Conservation (phyloP, 2,888 invertebrate genomes). For the Drosophila pseudotakahashii region DNA sequence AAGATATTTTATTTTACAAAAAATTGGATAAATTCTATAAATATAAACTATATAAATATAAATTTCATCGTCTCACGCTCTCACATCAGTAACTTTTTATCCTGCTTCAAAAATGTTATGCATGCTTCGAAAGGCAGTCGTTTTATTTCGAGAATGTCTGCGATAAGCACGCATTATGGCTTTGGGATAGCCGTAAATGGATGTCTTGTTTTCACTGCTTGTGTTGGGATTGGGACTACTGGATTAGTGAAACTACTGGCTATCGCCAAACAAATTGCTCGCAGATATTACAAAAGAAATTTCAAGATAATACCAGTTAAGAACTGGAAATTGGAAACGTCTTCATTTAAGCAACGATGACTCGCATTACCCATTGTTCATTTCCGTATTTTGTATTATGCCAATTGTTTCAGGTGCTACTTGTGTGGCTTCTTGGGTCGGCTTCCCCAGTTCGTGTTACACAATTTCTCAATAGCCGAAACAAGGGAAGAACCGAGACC, state of each 20-base stretch:
- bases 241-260: constrained; percentile 27
- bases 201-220: constrained; percentile 5
- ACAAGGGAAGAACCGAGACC: constrained; percentile 28
- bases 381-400: constrained; percentile 20
- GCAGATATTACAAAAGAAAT: constrained; percentile 20
- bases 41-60: no score
- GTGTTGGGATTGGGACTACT: not conserved
- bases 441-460: constrained; percentile 8
- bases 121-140: constrained; percentile 53
- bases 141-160: constrained; percentile 56
- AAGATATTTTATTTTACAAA: no score
- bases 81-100: constrained; percentile 15
- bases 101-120: constrained; percentile 53
- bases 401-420: constrained; percentile 24
- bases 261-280: constrained; percentile 35
- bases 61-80: no score
- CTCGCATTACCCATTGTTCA: constrained; percentile 45
- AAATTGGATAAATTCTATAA: no score
- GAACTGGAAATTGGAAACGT: constrained; percentile 29
- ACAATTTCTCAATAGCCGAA: constrained; percentile 19
- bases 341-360: constrained; percentile 24
- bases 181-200: constrained; percentile 27
- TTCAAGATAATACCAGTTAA: constrained; percentile 24
- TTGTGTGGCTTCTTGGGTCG: constrained; percentile 42
- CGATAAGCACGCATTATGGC: constrained; percentile 67